Evolutionary conservation across 2,113 vertebrate species (phyloP).

Genomic region (Ginglymostoma cirratum): DNA sequence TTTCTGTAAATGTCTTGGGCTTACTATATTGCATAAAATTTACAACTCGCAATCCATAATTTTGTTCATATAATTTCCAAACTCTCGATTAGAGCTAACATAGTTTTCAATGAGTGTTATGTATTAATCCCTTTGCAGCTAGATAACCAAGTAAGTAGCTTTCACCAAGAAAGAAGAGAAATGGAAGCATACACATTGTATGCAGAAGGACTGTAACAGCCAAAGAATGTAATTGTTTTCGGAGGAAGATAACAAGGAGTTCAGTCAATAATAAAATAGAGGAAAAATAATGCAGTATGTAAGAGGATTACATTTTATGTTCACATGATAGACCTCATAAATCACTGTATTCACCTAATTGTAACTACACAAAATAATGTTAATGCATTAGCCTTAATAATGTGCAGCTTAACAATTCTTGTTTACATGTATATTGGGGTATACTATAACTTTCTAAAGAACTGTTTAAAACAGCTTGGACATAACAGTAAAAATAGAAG

Average conservation of each 20-base stretch:
- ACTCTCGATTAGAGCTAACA: background rate
- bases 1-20: background rate
- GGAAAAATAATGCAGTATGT: background rate
- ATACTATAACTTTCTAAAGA: background rate
- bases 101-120: background rate
- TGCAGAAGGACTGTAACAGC: background rate
- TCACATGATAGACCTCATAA: background rate
- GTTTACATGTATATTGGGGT: background rate
- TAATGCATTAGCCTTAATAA: background rate
- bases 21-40: background rate
- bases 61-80: background rate
- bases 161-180: background rate
- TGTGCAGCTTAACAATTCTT: background rate
- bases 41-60: background rate
- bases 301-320: background rate
- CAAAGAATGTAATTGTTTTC: background rate
- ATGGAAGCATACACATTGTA: background rate
- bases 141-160: background rate
- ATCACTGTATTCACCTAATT: background rate
- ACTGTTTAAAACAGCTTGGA: background rate
- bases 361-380: background rate
- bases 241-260: background rate
- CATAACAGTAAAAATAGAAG: background rate
- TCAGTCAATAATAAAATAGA: background rate
- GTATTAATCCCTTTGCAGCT: background rate